Evolutionary conservation across 2,888 invertebrate genomes (phyloP), one percentile per base, ranked within the genome.

Genomic region (Biston betularia): DNA sequence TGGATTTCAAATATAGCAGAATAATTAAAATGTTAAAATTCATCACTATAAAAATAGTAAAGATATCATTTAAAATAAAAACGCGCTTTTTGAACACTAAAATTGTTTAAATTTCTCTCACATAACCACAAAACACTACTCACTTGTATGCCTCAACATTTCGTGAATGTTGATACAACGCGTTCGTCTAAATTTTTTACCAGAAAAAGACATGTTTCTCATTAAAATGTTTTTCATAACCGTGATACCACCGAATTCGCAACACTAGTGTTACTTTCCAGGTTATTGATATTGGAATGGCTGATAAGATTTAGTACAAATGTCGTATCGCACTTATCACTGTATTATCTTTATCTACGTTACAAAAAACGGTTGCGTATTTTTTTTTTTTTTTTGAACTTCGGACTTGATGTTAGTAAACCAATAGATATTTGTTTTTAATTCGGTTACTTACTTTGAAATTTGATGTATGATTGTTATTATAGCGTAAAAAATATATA

Each of bases 131-230:
- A 10, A 56, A 46, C n/a, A 42, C 56, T n/a, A 87, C 91, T 89
- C 80, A 91, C 91, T 82, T 38, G 85, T 65, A 0, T 77, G 78
- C 64, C 76, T 81, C 15, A 88, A 62, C 48, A 91, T 69, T 44
- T 86, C 81, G 2, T 89, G 84, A 6, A 91, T 74, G 72, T 91
- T 90, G 65, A 89, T 88, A 74, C 82, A 85, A 0, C 81, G 75
- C 0, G 82, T 75, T 61, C 91, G 78, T 58, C 81, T 80, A 57
- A 75, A 92, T 48, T 79, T 84, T 70, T 87, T 90, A 0, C 92
- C 92, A 0, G 83, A 88, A 73, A 89, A 91, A 68, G 87, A 86
- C 90, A 90, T 90, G 65, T 24, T 42, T 54, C 35, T 33, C 33
- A 46, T 35, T 55, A 56, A 15, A 50, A 35, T 14, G 5, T 63